Evolutionary conservation across 2,113 vertebrate genomes (phyloP), one percentile per base, ranked within the genome.

Genomic region (Scomber scombrus): DNA sequence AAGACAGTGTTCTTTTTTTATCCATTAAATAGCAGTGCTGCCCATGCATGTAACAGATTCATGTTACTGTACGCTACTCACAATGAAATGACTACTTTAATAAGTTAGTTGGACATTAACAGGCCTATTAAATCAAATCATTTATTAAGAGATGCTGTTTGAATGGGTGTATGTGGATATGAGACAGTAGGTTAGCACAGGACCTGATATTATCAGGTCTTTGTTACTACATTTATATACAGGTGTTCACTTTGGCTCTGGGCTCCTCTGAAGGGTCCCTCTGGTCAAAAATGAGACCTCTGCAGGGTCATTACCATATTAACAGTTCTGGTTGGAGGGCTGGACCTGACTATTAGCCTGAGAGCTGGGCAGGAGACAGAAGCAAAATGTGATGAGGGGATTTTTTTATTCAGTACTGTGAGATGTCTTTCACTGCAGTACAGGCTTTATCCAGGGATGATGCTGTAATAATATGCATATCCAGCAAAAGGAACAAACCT

Each of bases 261-360:
- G 1, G 61, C 55, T 49, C 26, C 31, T 58, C 66, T 67, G n/a
- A 23, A 50, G 58, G 78, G 76, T 26, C 66, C 60, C 63, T 46
- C 55, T 43, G 57, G 75, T 78, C 46, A 66, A 58, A 75, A 47
- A 78, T 11, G n/a, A 75, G 66, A 34, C 14, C 52, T 67, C 51
- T 74, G 68, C 77, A 34, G 56, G 49, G 60, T 68, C 69, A 75
- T 75, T 84, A 81, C n/a, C 63, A 74, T 80, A 74, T 87, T 64
- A 84, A 19, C 58, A 74, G 71, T 31, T 58, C 70, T 58, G 64
- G 50, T 78, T 71, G 61, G 62, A 68, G 50, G 82, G 68, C 72
- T 64, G 9, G 34, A 80, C 70, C 68, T 40, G 29, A 23, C 58
- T 8, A 60, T 63, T 79, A 70, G 34, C 29, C 68, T 26, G 50